Base-by-base conservation (phyloP, 2,888 invertebrate genomes). In the Neoscelio sp. region DNA sequence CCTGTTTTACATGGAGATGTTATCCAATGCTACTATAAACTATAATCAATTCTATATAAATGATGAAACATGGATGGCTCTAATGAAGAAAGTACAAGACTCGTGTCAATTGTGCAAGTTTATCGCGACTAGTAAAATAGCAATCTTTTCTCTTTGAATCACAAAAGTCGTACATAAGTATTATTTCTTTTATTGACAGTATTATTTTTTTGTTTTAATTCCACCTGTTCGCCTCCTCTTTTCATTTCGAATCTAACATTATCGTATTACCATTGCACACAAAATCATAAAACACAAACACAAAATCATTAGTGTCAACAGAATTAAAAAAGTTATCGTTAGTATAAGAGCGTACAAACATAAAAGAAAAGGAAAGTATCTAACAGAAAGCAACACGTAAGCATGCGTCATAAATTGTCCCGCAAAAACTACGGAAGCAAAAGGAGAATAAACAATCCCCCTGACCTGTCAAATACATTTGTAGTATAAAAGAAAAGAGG, bases 31-130 rank as follows among this genome's bases (percentile, higher is more conserved):
- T 68, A 78, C 10, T 56, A 35, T 46, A 64, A 15, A 56, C 78
- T 78, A 78, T 54, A 42, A 17, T 52, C 20, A 50, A 30, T 58
- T 64, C 58, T 67, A 73, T 52, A 18, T 44, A 52, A 71, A 65
- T 54, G 10, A 75, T 52, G 26, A 42, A 64, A 75, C 33, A 74
- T 46, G 50, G 40, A 48, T 67, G 70, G 48, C 75, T 68, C 70
- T 67, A 73, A 62, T 56, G 77, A 68, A 56, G 73, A 74, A 33
- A 71, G 46, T 50, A 64, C 38, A 38, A 56, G 15, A 44, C 23
- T 54, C 56, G 38, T 26, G 18, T 48, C 30, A 54, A 33, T 56
- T 68, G 58, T 70, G 40, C 58, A 58, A 30, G 50, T 33, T 50
- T 28, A 50, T 38, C 44, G 15, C 38, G 23, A n/a, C 50, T 64